Conservation (phyloP, 2,797 vertebrate genomes). For the Lepilemur ruficaudatus region DNA sequence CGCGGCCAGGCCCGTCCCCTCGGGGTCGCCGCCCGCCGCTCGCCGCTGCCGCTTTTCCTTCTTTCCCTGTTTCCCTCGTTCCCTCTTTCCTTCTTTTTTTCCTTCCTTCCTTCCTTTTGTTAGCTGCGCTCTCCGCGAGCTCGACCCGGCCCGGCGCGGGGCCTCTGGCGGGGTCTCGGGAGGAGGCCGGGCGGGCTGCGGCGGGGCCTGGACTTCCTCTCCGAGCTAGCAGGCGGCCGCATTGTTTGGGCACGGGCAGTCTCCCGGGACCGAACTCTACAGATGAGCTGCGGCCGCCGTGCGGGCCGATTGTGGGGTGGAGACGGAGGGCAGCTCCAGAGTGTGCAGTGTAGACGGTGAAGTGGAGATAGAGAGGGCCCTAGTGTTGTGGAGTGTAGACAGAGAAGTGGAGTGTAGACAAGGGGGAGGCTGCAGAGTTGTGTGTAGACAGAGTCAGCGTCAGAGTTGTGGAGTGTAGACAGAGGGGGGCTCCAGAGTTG, state of each 20-base stretch:
- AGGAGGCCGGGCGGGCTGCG: not conserved
- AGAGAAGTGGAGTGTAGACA: accelerated
- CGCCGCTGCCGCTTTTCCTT: not conserved
- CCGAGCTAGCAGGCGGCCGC: not conserved
- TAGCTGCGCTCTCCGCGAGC: not conserved
- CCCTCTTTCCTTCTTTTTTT: not conserved
- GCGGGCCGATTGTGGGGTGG: not conserved
- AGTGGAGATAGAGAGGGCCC: not conserved
- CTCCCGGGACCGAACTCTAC: not conserved
- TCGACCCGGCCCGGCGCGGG: not conserved
- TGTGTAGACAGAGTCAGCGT: not conserved
- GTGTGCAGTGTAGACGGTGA: not conserved
- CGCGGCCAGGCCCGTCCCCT: not conserved
- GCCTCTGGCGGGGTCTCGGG: accelerated
- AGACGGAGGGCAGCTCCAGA: not conserved
- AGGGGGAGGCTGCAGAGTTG: accelerated
- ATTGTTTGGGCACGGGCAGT: constrained; percentile 54
- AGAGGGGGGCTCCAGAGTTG: accelerated
- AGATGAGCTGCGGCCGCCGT: not conserved
- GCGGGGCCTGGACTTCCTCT: not conserved
- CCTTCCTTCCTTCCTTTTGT: constrained; percentile 15
- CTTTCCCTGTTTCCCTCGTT: too few species aligned
- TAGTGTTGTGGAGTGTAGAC: not conserved
- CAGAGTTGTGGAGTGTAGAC: not conserved
- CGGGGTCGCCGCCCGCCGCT: not conserved